Conservation (phyloP, 2,113 vertebrate genomes). For the Myrmecobius fasciatus region DNA sequence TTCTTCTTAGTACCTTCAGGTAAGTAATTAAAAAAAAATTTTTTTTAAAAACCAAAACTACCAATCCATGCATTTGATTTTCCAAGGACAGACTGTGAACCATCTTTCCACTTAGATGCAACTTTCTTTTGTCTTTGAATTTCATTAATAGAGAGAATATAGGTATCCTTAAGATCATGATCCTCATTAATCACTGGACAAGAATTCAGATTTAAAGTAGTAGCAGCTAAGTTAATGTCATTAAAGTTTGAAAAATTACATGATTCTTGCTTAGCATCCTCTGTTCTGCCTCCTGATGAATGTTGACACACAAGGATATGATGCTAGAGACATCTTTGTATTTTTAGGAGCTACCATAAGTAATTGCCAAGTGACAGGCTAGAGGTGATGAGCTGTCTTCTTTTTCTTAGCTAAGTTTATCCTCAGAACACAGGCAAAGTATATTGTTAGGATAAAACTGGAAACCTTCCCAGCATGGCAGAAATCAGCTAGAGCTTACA, state of each 20-base stretch:
- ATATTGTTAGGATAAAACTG: too few species aligned
- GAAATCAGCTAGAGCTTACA: background rate
- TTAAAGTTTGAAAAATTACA: background rate
- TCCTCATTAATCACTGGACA: background rate
- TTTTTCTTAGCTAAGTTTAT: background rate
- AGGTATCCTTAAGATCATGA: background rate
- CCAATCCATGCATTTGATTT: background rate
- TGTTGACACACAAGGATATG: background rate
- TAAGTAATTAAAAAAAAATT: background rate
- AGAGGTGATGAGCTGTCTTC: background rate
- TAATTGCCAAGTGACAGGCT: background rate
- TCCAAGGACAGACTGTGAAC: background rate
- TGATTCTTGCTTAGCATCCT: background rate
- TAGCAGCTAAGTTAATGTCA: background rate
- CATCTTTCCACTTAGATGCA: background rate
- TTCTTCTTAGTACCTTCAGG: background rate
- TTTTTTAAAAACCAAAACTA: background rate
- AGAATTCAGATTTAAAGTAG: background rate
- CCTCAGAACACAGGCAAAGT: background rate
- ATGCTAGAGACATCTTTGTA: background rate
- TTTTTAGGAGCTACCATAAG: background rate
- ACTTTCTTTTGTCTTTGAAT: background rate
- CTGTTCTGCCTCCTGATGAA: background rate
- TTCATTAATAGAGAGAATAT: background rate
- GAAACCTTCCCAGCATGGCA: background rate